Conservation (phyloP, 2,113 vertebrate species). For the Cheirogaleus medius region DNA sequence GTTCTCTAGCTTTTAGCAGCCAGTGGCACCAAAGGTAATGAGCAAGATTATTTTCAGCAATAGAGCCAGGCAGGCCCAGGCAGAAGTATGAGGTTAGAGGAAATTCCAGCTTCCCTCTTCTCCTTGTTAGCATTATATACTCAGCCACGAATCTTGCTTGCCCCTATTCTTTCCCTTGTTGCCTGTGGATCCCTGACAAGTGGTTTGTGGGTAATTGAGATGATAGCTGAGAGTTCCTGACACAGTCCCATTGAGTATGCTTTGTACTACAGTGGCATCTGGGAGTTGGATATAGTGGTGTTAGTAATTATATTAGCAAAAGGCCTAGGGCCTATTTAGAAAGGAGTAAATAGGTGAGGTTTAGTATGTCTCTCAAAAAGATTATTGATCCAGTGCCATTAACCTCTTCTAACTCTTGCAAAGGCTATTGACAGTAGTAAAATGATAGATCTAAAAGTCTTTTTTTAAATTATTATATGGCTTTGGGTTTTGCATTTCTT, state of each 20-base stretch:
- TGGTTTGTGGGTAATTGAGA: neutral
- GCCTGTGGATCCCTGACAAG: neutral
- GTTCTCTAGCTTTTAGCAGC: conserved; percentile 32
- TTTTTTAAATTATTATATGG: neutral
- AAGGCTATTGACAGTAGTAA: neutral
- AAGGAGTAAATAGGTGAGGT: neutral
- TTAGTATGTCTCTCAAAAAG: neutral
- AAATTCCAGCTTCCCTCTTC: neutral
- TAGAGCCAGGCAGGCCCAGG: neutral
- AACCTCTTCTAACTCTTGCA: neutral
- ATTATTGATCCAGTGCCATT: neutral
- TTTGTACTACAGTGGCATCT: neutral
- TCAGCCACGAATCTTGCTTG: neutral
- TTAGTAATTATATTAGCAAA: neutral
- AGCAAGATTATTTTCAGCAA: neutral
- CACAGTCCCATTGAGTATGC: neutral
- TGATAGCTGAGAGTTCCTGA: neutral
- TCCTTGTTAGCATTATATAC: neutral
- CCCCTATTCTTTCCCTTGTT: neutral
- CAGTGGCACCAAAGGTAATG: neutral
- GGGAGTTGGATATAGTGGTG: neutral
- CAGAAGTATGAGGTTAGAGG: neutral
- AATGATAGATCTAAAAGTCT: neutral
- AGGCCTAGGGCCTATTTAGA: neutral
- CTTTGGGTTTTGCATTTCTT: neutral